These are phyloP conservation scores for Aplodontia rufa DNA, from an alignment of 2,113 vertebrate genomes.

Conservation along the genomic window DNA sequence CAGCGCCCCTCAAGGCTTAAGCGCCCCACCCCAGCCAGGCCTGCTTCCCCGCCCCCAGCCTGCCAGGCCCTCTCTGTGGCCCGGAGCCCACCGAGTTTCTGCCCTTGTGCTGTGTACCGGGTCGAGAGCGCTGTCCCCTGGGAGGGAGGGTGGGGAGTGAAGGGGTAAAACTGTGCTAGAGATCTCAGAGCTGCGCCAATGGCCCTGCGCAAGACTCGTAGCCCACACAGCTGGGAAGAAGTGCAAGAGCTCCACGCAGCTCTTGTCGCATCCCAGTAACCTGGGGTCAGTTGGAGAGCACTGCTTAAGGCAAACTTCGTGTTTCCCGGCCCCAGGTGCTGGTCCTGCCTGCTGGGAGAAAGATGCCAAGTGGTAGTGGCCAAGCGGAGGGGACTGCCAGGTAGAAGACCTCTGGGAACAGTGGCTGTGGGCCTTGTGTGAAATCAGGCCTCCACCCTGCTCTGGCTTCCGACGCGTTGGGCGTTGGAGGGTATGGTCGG, in stretches of 20 bases:
- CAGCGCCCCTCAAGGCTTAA: constrained; percentile 78
- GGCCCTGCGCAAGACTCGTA: not conserved
- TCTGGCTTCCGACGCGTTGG: not conserved
- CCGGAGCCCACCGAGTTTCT: not conserved
- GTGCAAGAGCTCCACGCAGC: not conserved
- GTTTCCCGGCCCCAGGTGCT: not conserved
- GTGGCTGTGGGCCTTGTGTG: not conserved
- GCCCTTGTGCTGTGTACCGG: not conserved
- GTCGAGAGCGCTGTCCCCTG: not conserved
- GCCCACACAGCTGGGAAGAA: not conserved
- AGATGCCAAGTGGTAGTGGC: not conserved
- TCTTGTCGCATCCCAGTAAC: not conserved
- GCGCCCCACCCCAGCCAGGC: constrained; percentile 39
- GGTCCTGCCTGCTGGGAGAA: not conserved
- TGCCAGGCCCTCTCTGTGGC: not conserved
- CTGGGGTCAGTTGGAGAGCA: not conserved
- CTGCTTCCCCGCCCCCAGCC: not conserved
- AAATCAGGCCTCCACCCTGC: not conserved
- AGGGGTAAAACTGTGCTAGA: not conserved
- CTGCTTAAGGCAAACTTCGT: not conserved
- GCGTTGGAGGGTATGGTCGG: not conserved
- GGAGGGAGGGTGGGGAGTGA: not conserved
- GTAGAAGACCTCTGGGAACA: not conserved
- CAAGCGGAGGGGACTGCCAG: not conserved
- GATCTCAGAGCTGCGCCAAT: not conserved